Percentiles rank a stretch among this genome's conserved stretches.
Conservation (phyloP, 2,113 vertebrate genomes). For the Cisticola juncidis region DNA sequence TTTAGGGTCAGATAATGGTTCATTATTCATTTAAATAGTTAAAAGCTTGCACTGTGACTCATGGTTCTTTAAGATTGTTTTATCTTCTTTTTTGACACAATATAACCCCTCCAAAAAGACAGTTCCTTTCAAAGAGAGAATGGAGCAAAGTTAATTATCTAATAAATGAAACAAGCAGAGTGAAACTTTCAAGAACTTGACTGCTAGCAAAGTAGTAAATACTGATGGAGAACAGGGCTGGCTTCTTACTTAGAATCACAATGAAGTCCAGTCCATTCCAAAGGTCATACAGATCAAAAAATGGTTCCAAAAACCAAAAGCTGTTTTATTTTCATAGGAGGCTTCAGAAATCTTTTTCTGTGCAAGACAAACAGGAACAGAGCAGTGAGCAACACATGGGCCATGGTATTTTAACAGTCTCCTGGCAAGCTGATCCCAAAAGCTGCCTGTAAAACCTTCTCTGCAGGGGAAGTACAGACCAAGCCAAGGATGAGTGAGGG, state of each 20-base stretch:
- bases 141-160: neutral
- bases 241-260: neutral
- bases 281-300: neutral
- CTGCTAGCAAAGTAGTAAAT: neutral
- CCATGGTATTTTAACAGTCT: accelerated
- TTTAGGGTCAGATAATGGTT: neutral
- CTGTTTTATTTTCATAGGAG: neutral
- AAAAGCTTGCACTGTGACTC: neutral
- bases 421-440: neutral
- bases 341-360: neutral
- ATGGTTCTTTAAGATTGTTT: neutral
- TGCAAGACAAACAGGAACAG: neutral
- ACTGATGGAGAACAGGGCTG: neutral
- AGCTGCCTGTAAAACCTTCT: neutral
- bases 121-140: neutral
- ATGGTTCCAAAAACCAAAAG: neutral
- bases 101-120: neutral
- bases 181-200: neutral
- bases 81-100: neutral
- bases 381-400: accelerated
- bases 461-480: neutral
- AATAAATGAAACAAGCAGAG: neutral
- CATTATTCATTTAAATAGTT: neutral
- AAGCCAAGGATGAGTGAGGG: neutral
- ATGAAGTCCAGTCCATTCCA: neutral